Conservation (phyloP, 2,113 vertebrate genomes). For the Cottus gobio region DNA sequence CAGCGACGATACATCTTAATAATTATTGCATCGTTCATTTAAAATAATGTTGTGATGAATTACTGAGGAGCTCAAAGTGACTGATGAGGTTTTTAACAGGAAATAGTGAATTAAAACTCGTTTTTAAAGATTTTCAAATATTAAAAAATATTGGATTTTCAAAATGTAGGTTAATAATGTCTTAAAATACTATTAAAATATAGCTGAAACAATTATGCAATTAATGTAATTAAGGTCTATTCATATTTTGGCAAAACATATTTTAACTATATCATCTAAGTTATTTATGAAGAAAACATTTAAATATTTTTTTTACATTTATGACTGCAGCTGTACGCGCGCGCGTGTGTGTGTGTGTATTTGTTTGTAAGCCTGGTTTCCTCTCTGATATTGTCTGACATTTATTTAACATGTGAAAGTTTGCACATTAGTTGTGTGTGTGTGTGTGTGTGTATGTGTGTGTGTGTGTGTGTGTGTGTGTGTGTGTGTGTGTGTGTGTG, state of each 20-base stretch:
- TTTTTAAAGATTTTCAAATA: neutral
- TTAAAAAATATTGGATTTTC: neutral
- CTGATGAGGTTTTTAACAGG: neutral
- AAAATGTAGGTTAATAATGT: neutral
- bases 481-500: constrained; percentile 15
- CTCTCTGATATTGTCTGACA: constrained; percentile 15
- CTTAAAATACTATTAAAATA: neutral
- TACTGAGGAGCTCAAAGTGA: neutral
- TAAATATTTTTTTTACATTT: neutral
- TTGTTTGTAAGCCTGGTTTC: neutral
- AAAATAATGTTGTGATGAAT: constrained; percentile 18
- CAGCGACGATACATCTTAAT: neutral
- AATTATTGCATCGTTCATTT: constrained; percentile 5
- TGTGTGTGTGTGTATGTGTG: constrained; percentile 13
- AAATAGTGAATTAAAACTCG: neutral
- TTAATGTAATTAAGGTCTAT: neutral
- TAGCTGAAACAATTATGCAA: neutral
- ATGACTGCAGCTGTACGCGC: neutral
- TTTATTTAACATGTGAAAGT: constrained; percentile 15
- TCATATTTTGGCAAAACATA: neutral
- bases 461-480: constrained; percentile 17
- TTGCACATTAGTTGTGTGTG: neutral
- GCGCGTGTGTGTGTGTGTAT: neutral
- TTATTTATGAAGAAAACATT: constrained; percentile 15
- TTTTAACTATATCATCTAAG: neutral